These are phyloP conservation scores for Andricus quercusramuli DNA, from an alignment of 2,888 invertebrate genomes.

Conservation along the genomic window DNA sequence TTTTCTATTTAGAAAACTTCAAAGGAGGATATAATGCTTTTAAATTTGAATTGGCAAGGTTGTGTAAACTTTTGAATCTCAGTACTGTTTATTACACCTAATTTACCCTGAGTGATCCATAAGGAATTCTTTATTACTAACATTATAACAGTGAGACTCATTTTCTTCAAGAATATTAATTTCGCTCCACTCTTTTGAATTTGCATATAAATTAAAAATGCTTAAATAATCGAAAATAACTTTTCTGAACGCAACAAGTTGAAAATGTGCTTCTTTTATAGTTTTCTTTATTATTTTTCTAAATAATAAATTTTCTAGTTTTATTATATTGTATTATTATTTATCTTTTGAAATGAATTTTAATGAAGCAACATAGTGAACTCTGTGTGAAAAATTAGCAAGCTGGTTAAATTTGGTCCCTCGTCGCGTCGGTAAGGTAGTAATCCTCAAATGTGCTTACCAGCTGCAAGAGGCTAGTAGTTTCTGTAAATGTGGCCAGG, in stretches of 20 bases:
- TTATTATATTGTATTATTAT: neutral
- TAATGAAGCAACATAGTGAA: neutral
- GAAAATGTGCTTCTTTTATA: neutral
- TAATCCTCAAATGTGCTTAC: neutral
- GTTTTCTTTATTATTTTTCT: neutral
- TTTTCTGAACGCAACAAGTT: neutral
- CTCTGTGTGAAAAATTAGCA: neutral
- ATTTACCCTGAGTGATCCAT: neutral
- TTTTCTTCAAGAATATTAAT: conserved; percentile 10
- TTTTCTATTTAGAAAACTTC: no score
- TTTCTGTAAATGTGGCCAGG: neutral
- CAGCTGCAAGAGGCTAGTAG: neutral
- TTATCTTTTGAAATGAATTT: neutral
- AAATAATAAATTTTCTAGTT: neutral
- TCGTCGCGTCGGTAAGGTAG: neutral
- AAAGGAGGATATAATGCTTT: no score
- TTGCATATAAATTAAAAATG: conserved; percentile 16
- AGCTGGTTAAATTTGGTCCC: neutral
- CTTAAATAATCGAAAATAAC: conserved; percentile 2
- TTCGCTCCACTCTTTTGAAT: neutral
- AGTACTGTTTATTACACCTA: conserved; percentile 5
- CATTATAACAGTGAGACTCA: neutral
- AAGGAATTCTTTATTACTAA: neutral
- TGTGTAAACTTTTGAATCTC: neutral
- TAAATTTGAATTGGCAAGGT: no score